phyloP scores from a whole-genome alignment of 2,888 invertebrate species.

The Scaptomyza cyrtandrae region DNA sequence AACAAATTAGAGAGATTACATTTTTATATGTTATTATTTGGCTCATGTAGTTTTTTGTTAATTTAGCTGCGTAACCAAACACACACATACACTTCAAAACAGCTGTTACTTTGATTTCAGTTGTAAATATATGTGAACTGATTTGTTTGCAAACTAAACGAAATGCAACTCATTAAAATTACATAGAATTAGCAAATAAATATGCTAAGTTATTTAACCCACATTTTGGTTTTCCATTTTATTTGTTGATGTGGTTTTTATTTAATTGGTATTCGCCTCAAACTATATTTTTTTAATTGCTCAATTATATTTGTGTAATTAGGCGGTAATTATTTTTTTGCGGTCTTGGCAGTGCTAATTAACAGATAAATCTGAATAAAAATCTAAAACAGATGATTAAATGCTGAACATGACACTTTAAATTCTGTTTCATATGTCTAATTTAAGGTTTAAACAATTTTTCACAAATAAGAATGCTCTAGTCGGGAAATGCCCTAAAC shows the following conservation, averaged over 20 bases:
- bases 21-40: too few relatives aligned
- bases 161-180: too few relatives aligned
- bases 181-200: conserved; percentile 37
- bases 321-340: conserved; percentile 2
- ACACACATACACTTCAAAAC: conserved; percentile 1
- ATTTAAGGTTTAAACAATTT: too few relatives aligned
- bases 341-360: conserved; percentile 25
- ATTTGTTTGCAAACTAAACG: conserved; percentile 51
- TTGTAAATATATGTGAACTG: conserved; percentile 67
- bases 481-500: too few relatives aligned
- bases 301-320: conserved; percentile 7
- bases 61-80: neutral
- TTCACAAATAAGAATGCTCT: too few relatives aligned
- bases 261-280: conserved; percentile 24
- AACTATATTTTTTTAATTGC: too few relatives aligned
- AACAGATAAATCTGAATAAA: neutral
- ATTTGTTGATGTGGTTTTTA: conserved; percentile 23
- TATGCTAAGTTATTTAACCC: conserved; percentile 14
- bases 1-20: too few relatives aligned
- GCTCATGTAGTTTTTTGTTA: too few relatives aligned
- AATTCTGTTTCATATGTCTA: too few relatives aligned
- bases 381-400: too few relatives aligned
- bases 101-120: conserved; percentile 37
- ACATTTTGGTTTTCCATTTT: conserved; percentile 10
- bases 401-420: too few relatives aligned